phyloP scores from a whole-genome alignment of 2,113 vertebrate species.

The Poecilia latipinna region DNA sequence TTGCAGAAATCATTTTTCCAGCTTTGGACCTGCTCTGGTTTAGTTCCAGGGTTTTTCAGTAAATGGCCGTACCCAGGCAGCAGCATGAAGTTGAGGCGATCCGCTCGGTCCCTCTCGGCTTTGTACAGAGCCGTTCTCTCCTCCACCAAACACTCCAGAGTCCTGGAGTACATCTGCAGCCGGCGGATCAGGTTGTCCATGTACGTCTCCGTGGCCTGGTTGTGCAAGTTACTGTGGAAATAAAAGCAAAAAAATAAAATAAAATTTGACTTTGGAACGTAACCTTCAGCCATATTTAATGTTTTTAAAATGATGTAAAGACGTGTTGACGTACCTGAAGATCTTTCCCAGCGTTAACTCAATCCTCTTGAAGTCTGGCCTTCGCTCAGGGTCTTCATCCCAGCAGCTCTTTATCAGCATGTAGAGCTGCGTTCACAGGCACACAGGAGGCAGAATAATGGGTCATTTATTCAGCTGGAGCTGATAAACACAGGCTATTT shows the following conservation, averaged over 20 bases:
- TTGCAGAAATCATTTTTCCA: neutral
- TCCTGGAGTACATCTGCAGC: conserved; percentile 94
- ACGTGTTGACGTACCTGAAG: conserved; percentile 86
- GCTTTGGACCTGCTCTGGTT: neutral
- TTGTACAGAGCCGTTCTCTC: conserved; percentile 94
- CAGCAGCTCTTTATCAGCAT: conserved; percentile 91
- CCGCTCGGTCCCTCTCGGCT: conserved; percentile 93
- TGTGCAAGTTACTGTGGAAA: conserved; percentile 86
- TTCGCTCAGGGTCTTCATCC: conserved; percentile 98
- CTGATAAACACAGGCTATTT: neutral
- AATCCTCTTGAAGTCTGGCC: conserved; percentile 96
- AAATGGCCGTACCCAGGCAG: conserved; percentile 84
- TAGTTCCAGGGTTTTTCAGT: neutral
- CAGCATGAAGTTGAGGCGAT: conserved; percentile 95
- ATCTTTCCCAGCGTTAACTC: conserved; percentile 90
- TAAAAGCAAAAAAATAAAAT: neutral
- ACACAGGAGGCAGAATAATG: neutral
- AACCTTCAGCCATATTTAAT: neutral
- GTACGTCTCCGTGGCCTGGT: conserved; percentile 91
- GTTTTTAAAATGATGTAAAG: neutral
- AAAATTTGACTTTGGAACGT: neutral
- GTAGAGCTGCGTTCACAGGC: conserved; percentile 77
- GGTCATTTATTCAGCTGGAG: neutral
- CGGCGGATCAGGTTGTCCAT: conserved; percentile 98
- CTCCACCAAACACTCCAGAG: conserved; percentile 94